Conservation (phyloP, 2,113 vertebrate genomes). For the Lichenostomus cassidix region DNA sequence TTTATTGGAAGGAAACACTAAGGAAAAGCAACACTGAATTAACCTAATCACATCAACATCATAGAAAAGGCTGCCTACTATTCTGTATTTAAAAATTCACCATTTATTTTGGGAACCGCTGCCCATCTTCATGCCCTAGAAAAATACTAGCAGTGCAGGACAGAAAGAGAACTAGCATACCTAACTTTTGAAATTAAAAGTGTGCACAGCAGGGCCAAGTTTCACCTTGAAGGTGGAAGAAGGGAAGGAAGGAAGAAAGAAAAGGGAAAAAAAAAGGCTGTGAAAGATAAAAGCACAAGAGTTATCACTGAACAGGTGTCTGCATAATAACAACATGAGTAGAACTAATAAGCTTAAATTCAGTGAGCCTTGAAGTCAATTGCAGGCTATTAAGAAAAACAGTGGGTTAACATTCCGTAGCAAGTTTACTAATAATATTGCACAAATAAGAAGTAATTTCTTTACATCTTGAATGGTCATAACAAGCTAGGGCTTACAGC, state of each 20-base stretch:
- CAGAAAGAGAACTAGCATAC: background rate
- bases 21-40: background rate
- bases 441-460: conserved; percentile 1
- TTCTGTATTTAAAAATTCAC: background rate
- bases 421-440: background rate
- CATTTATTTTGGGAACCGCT: background rate
- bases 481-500: background rate
- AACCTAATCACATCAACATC: background rate
- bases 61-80: background rate
- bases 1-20: background rate
- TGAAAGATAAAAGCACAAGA: background rate
- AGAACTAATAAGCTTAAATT: conserved; percentile 53
- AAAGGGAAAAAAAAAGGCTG: accelerated
- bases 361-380: conserved; percentile 43
- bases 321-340: background rate
- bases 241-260: background rate
- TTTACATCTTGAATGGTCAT: background rate
- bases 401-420: conserved; percentile 24
- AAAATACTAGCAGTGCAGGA: background rate
- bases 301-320: conserved; percentile 1
- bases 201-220: background rate
- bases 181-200: background rate
- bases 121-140: background rate
- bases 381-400: conserved; percentile 32
- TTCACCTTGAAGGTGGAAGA: background rate